Base-by-base conservation (phyloP, 1,140 invertebrate species). In the Drosophila pachea region DNA sequence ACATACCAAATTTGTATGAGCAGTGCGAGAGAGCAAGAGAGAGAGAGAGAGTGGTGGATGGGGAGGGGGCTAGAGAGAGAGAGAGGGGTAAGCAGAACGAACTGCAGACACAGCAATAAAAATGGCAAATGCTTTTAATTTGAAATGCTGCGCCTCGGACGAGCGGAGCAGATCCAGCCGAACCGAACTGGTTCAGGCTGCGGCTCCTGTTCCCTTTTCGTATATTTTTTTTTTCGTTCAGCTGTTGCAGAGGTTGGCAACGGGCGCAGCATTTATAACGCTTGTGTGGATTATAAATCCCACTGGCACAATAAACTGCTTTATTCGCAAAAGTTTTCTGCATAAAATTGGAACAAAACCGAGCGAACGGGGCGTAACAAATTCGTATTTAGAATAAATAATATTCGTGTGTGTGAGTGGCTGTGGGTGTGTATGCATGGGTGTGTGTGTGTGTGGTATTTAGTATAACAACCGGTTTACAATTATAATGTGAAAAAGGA, bases 251-350 rank as follows among this genome's bases (percentile, higher is more conserved):
- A 52, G 59, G 70, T 33, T 29, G 48, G 55, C 50, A 38, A 11
- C 8, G 11, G 47, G 32, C 40, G 70, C 40, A 55, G 67, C 58
- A 50, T 54, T 86, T 84, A 86, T 86, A 84, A 83, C 76, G 81
- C 79, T 83, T 79, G 76, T 84, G 81, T 79, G 81, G 81, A 84
- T 79, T 84, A 84, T 75, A 71, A 84, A 74, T 84, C 79, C 79
- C 79, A 60, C 42, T 60, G 73, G 79, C 48, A 81, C 70, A 76
- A 86, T 84, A 84, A 86, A 84, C 76, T 86, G 79, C 81, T 84
- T 86, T 84, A 79, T 84, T 81, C 71, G 79, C 81, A 74, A 76
- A 86, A 86, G 73, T 84, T 84, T 68, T 62, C 38, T 53, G 81
- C 59, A 50, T 59, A 58, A 53, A 72, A 66, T 54, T 22, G 38